A percentile compares a stretch with the other conserved stretches of the same genome.
These are phyloP conservation scores for Barypeithes pellucidus DNA, from an alignment of 2,888 invertebrate species.

Conservation along the genomic window DNA sequence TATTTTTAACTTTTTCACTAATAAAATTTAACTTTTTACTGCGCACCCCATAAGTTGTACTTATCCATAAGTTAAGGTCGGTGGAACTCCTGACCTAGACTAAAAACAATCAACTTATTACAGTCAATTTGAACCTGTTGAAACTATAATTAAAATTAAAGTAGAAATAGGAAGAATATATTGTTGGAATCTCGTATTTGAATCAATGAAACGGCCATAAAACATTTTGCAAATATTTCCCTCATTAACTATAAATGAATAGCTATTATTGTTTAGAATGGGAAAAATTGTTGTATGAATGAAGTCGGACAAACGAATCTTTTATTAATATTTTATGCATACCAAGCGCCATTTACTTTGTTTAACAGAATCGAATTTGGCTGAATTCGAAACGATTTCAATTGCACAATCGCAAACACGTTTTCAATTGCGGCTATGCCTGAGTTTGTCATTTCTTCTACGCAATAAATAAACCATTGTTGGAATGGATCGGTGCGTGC, in stretches of 20 bases:
- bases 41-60: too few relatives aligned
- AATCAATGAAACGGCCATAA: neutral
- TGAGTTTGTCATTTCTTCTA: constrained; percentile 10
- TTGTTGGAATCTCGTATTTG: too few relatives aligned
- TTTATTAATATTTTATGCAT: constrained; percentile 9
- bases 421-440: neutral
- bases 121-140: too few relatives aligned
- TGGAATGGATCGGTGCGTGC: too few relatives aligned
- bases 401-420: neutral
- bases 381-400: neutral
- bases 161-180: too few relatives aligned
- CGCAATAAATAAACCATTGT: constrained; percentile 1
- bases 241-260: neutral
- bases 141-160: too few relatives aligned
- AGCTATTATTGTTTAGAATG: neutral
- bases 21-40: too few relatives aligned
- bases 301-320: neutral
- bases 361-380: neutral
- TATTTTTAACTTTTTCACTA: too few relatives aligned
- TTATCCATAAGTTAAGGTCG: too few relatives aligned
- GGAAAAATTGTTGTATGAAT: neutral
- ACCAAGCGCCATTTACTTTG: constrained; percentile 5
- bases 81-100: too few relatives aligned
- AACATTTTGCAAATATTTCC: neutral
- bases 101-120: too few relatives aligned